These are phyloP conservation scores for Scophthalmus maximus DNA, from an alignment of 2,113 vertebrate species.

Conservation along the genomic window DNA sequence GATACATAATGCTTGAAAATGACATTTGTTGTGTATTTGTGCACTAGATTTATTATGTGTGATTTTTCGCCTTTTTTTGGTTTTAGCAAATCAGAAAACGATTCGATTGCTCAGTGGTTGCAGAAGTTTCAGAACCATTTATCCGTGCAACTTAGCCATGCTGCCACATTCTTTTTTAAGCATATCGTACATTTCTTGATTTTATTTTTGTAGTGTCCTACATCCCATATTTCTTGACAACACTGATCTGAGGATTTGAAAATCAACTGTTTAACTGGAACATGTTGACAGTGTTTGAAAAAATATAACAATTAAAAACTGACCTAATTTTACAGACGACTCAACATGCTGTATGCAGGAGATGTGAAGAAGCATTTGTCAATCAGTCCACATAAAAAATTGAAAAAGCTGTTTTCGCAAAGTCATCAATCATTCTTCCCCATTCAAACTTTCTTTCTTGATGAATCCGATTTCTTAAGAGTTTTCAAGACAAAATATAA, in stretches of 20 bases:
- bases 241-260: slow-evolving; percentile 12
- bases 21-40: slow-evolving; percentile 75
- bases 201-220: slow-evolving; percentile 33
- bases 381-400: slow-evolving; percentile 14
- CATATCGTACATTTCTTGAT: slow-evolving; percentile 10
- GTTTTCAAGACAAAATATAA: slow-evolving; percentile 45
- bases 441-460: slow-evolving; percentile 24
- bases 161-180: slow-evolving; percentile 42
- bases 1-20: slow-evolving; percentile 70
- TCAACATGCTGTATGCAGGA: background rate
- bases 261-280: slow-evolving; percentile 4
- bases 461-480: slow-evolving; percentile 34
- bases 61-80: slow-evolving; percentile 54
- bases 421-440: slow-evolving; percentile 20
- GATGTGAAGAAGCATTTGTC: background rate
- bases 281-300: slow-evolving; percentile 27
- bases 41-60: slow-evolving; percentile 68
- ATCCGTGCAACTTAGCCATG: slow-evolving; percentile 36
- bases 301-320: slow-evolving; percentile 21
- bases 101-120: slow-evolving; percentile 33
- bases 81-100: slow-evolving; percentile 44
- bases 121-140: slow-evolving; percentile 42
- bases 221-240: slow-evolving; percentile 31
- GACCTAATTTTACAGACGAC: slow-evolving; percentile 7
- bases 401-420: slow-evolving; percentile 22